Conservation (phyloP, 2,113 vertebrate species). For the Periophthalmodon schlosseri region DNA sequence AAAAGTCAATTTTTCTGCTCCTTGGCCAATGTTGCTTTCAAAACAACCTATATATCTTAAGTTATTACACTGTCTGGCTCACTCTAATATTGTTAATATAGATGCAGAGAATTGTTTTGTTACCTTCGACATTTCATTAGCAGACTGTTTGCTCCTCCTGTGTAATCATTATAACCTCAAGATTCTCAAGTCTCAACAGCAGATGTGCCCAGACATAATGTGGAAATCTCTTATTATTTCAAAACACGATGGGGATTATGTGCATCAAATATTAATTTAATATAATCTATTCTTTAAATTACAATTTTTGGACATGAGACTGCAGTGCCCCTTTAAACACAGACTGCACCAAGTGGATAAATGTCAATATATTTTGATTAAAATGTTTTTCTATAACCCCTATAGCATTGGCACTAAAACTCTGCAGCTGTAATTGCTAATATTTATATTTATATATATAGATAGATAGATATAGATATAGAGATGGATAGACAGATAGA, state of each 20-base stretch:
- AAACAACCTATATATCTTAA: not conserved
- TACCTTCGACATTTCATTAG: not conserved
- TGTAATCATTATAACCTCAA: not conserved
- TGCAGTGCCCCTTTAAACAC: not conserved
- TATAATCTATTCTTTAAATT: not conserved
- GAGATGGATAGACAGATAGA: no score
- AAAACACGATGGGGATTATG: not conserved
- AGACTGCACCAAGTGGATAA: not conserved
- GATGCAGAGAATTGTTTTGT: not conserved
- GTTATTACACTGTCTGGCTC: slow-evolving; percentile 1
- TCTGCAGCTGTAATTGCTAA: no score
- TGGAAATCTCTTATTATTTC: not conserved
- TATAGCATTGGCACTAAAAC: not conserved
- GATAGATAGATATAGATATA: no score
- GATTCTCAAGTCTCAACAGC: not conserved
- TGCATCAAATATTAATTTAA: no score
- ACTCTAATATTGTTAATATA: not conserved
- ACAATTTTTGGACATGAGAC: not conserved
- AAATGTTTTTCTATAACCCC: not conserved
- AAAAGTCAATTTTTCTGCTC: no score
- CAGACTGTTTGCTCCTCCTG: not conserved
- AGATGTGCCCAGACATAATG: not conserved
- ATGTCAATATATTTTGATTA: not conserved
- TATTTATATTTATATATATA: no score
- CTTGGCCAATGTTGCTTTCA: not conserved